These are phyloP conservation scores for Rhagium mordax DNA, from an alignment of 2,888 invertebrate species.

Conservation along the genomic window DNA sequence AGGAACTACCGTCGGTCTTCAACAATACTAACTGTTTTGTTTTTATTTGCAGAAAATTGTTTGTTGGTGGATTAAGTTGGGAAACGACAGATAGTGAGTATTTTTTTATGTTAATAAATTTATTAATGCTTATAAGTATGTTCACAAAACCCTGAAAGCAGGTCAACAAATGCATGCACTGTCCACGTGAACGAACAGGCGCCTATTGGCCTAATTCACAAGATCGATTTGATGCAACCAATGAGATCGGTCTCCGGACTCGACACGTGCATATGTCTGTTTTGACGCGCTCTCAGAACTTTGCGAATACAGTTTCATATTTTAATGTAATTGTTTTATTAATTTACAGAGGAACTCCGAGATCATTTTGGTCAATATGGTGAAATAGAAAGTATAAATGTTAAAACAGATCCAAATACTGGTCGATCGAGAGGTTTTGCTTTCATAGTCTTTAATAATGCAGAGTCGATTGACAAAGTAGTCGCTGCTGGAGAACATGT, in stretches of 20 bases:
- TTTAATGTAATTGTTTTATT: conserved; percentile 39
- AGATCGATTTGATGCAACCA: no score
- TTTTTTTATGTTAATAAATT: no score
- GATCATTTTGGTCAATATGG: conserved; percentile 96
- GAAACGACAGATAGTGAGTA: conserved; percentile 98
- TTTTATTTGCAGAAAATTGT: conserved; percentile 92
- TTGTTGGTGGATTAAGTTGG: conserved; percentile 99
- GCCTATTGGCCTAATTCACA: no score
- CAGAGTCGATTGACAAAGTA: conserved; percentile 94
- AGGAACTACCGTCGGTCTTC: conserved; percentile 56
- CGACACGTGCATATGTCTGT: no score
- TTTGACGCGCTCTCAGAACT: no score
- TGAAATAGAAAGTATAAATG: conserved; percentile 95
- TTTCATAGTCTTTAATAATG: conserved; percentile 93
- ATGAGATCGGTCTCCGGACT: no score
- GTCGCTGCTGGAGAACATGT: conserved; percentile 90
- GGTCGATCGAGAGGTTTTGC: conserved; percentile 97
- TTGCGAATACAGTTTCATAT: no score
- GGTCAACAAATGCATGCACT: no score
- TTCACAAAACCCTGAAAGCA: no score
- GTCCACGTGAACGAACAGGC: no score
- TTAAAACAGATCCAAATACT: conserved; percentile 96
- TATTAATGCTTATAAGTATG: no score
- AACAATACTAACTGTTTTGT: conserved; percentile 61
- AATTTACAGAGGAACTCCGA: conserved; percentile 89